phyloP scores from a whole-genome alignment of 2,797 vertebrate species.

The Lerista edwardsae region DNA sequence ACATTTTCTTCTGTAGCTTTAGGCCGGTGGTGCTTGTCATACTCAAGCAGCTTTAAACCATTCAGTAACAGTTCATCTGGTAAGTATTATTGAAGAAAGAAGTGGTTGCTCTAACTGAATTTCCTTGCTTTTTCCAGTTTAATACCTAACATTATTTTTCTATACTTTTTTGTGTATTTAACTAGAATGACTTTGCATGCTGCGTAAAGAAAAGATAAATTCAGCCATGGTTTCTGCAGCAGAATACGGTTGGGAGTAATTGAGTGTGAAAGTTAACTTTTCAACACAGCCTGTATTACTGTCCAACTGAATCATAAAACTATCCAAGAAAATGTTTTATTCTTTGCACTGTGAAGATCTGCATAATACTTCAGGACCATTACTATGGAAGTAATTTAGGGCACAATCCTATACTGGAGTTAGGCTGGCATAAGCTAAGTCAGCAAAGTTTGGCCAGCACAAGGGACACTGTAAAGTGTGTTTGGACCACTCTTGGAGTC shows the following conservation, averaged over 20 bases:
- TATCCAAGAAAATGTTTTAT: neutral
- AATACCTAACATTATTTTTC: conserved; percentile 1
- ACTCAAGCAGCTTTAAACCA: neutral
- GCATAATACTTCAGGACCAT: neutral
- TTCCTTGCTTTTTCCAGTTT: conserved; percentile 43
- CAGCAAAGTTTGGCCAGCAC: too few species aligned
- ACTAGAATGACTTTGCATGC: conserved; percentile 23
- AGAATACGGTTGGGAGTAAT: conserved; percentile 26
- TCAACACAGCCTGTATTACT: conserved; percentile 2
- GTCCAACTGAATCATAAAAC: conserved; percentile 23
- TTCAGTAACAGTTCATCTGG: conserved; percentile 40
- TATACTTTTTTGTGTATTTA: neutral
- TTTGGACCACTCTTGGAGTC: too few species aligned
- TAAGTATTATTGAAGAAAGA: conserved; percentile 40
- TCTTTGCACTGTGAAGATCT: conserved; percentile 9
- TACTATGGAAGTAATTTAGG: neutral
- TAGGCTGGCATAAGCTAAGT: too few species aligned
- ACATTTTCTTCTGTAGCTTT: conserved; percentile 30
- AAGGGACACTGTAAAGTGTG: too few species aligned
- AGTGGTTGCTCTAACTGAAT: conserved; percentile 33
- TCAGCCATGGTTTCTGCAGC: conserved; percentile 23
- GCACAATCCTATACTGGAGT: too few species aligned
- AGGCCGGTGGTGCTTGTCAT: conserved; percentile 6
- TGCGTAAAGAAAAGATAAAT: conserved; percentile 31
- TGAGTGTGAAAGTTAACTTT: conserved; percentile 32